Evolutionary conservation across 2,888 invertebrate genomes (phyloP).

Genomic region (Ochropacha duplaris): DNA sequence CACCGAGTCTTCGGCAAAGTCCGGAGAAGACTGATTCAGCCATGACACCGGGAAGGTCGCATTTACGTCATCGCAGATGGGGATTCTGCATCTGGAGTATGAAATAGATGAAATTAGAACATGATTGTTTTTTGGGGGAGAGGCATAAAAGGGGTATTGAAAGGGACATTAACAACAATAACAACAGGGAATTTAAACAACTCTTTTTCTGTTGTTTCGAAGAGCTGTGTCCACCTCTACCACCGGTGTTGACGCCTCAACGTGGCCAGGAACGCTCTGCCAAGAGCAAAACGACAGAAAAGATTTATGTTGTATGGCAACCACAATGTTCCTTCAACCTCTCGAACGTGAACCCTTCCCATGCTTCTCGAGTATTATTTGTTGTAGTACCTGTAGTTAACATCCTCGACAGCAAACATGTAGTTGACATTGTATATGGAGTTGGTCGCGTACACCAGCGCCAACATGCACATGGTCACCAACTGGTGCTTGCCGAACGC

Average conservation of each 20-base stretch:
- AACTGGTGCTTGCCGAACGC: constrained; percentile 77
- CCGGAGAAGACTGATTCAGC: constrained; percentile 37
- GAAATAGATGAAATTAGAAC: not conserved
- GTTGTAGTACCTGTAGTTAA: constrained; percentile 58
- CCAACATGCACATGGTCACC: constrained; percentile 63
- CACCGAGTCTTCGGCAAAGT: constrained; percentile 30
- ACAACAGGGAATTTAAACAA: too few relatives aligned
- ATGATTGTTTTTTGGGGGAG: not conserved
- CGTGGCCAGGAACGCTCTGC: too few relatives aligned
- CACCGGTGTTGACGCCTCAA: too few relatives aligned
- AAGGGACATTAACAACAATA: too few relatives aligned
- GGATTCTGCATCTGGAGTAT: constrained; percentile 54
- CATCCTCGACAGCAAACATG: constrained; percentile 72
- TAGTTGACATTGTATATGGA: constrained; percentile 77
- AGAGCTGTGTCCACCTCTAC: too few relatives aligned
- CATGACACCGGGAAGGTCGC: constrained; percentile 41
- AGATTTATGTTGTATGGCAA: too few relatives aligned
- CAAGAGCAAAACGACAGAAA: too few relatives aligned
- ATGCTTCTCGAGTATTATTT: not conserved
- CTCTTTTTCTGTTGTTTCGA: too few relatives aligned
- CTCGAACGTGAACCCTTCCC: too few relatives aligned
- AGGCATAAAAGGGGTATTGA: too few relatives aligned
- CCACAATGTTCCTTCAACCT: too few relatives aligned
- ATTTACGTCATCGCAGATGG: constrained; percentile 45
- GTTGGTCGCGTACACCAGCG: constrained; percentile 73